phyloP scores from a whole-genome alignment of 2,888 invertebrate genomes.

The Dynastes maya region DNA sequence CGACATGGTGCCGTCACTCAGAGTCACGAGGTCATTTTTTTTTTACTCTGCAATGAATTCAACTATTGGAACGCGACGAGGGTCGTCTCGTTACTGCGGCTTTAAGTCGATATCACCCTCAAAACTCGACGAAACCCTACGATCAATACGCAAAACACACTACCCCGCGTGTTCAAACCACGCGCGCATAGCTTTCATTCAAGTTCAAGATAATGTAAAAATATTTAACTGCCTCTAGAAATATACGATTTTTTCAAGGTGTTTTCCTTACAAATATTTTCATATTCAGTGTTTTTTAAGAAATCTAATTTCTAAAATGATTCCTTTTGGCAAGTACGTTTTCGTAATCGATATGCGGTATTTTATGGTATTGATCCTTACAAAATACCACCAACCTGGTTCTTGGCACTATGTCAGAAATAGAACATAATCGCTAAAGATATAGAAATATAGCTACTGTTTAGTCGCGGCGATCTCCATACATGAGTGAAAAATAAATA shows the following conservation, averaged over 20 bases:
- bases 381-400: not conserved
- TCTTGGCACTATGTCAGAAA: constrained; percentile 1
- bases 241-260: not conserved
- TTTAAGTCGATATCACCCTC: constrained; percentile 55
- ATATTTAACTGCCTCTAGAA: not conserved
- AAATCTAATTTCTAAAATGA: not conserved
- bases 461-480: no score
- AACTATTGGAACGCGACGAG: constrained; percentile 44
- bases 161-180: constrained; percentile 45
- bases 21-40: constrained; percentile 40
- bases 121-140: constrained; percentile 51
- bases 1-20: constrained; percentile 73
- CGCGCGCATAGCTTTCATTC: constrained; percentile 53
- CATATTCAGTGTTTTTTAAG: not conserved
- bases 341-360: not conserved
- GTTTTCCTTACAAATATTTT: not conserved
- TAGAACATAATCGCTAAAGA: no score
- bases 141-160: constrained; percentile 56
- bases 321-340: not conserved
- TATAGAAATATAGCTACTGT: no score
- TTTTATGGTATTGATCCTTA: not conserved
- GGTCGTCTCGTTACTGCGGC: constrained; percentile 49
- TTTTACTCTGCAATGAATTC: not conserved
- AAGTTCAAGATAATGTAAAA: constrained; percentile 52
- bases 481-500: no score